Percentiles rank a stretch among this genome's conserved stretches.
These are phyloP conservation scores for Hirtodrosophila duncani DNA, from an alignment of 2,888 invertebrate genomes.

Conservation along the genomic window DNA sequence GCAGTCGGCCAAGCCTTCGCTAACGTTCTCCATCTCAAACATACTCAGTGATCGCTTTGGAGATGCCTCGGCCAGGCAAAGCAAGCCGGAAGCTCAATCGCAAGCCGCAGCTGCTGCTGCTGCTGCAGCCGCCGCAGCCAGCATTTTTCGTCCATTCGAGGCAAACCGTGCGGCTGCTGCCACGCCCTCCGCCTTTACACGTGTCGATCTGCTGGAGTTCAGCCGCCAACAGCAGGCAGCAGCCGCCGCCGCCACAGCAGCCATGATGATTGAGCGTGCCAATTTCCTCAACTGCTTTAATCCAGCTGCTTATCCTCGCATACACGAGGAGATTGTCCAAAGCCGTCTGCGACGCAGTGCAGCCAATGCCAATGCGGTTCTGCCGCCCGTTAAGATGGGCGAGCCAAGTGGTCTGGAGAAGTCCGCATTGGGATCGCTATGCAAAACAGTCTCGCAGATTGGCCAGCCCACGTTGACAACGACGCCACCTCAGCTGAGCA, in stretches of 20 bases:
- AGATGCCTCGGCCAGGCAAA: constrained; percentile 47
- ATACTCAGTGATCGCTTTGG: constrained; percentile 78
- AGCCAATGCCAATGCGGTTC: constrained; percentile 44
- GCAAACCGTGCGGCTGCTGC: constrained; percentile 56
- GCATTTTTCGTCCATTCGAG: constrained; percentile 77
- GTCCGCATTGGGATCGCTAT: constrained; percentile 84
- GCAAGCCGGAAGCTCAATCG: constrained; percentile 23
- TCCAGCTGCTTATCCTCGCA: constrained; percentile 77
- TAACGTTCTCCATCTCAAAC: constrained; percentile 78
- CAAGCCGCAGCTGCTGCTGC: constrained; percentile 14
- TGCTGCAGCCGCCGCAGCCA: constrained; percentile 48
- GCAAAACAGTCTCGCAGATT: constrained; percentile 85
- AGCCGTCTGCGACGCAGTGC: constrained; percentile 71
- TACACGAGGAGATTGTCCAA: constrained; percentile 78
- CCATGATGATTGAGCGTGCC: constrained; percentile 77
- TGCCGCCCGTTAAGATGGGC: constrained; percentile 46
- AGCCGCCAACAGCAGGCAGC: constrained; percentile 76
- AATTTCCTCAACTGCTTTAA: constrained; percentile 77
- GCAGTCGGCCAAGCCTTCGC: constrained; percentile 73
- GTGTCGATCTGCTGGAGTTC: constrained; percentile 76
- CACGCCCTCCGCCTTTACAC: constrained; percentile 76
- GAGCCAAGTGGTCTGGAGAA: constrained; percentile 73
- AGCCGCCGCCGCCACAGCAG: constrained; percentile 76
- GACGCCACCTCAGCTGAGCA: constrained; percentile 30
- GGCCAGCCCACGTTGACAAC: constrained; percentile 77